Percentiles rank a stretch among this genome's conserved stretches.
Conservation (phyloP, 2,797 vertebrate genomes). For the Gymnocypris eckloni region DNA sequence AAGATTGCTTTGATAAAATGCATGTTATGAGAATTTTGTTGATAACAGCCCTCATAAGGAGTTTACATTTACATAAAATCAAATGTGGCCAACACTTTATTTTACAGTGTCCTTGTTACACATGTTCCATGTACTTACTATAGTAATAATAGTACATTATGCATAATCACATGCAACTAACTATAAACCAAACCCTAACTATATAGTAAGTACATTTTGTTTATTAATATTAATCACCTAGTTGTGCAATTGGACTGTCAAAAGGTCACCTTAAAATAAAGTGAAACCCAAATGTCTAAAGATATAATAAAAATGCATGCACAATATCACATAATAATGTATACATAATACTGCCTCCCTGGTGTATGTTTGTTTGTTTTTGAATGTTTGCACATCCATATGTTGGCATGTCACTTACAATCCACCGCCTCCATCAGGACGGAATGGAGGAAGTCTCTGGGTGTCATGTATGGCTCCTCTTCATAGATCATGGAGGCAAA, state of each 20-base stretch:
- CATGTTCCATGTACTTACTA: background rate
- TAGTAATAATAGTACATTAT: background rate
- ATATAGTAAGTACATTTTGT: background rate
- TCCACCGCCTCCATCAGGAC: slow-evolving; percentile 90
- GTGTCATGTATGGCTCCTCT: slow-evolving; percentile 93
- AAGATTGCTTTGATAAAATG: background rate
- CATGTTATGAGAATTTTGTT: background rate
- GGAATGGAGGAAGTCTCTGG: slow-evolving; percentile 94
- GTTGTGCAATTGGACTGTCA: background rate
- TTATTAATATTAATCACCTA: background rate
- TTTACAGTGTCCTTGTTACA: background rate
- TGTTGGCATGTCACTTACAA: slow-evolving; percentile 76
- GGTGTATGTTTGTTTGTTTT: background rate
- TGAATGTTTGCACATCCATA: background rate
- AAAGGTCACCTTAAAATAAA: background rate
- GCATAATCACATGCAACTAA: background rate
- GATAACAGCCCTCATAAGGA: background rate
- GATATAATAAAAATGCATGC: background rate
- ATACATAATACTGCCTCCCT: background rate
- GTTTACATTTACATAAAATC: slow-evolving; percentile 5
- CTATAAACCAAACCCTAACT: background rate
- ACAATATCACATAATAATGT: background rate
- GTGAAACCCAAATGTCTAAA: background rate
- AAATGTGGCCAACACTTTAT: background rate
- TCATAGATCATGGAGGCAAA: slow-evolving; percentile 89